These are phyloP conservation scores for Oreocharis arfaki DNA, from an alignment of 2,113 vertebrate genomes.

Conservation along the genomic window DNA sequence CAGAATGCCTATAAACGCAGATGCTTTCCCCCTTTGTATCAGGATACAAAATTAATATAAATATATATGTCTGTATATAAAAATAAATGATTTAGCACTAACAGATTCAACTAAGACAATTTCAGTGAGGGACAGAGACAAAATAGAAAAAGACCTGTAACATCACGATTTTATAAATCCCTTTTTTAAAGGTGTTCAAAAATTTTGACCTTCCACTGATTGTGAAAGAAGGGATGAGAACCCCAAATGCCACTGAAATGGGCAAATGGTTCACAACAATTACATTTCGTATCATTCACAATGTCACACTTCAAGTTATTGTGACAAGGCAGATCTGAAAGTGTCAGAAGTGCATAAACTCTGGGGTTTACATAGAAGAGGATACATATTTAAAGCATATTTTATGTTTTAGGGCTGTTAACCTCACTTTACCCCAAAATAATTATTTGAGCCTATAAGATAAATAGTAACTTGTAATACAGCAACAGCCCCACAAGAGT, in stretches of 20 bases:
- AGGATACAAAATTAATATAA: neutral
- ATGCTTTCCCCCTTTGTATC: neutral
- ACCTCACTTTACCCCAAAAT: neutral
- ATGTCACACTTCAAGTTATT: neutral
- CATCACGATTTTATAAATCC: neutral
- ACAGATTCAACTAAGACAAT: neutral
- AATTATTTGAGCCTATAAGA: neutral
- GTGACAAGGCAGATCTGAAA: neutral
- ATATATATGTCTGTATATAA: slow-evolving; percentile 6
- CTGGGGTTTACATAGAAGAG: neutral
- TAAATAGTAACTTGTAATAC: neutral
- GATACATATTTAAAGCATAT: neutral
- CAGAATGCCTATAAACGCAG: neutral
- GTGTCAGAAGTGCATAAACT: neutral
- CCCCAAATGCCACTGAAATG: neutral
- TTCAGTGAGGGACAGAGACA: neutral
- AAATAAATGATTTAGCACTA: slow-evolving; percentile 18
- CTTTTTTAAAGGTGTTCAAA: neutral
- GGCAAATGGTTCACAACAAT: neutral
- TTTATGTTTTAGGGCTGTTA: neutral
- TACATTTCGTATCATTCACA: neutral
- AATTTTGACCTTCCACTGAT: neutral
- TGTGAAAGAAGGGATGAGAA: neutral
- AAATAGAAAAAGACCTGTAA: neutral
- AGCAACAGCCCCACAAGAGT: neutral